Evolutionary conservation across 2,888 invertebrate genomes (phyloP).

Genomic region (Rosalia funebris): DNA sequence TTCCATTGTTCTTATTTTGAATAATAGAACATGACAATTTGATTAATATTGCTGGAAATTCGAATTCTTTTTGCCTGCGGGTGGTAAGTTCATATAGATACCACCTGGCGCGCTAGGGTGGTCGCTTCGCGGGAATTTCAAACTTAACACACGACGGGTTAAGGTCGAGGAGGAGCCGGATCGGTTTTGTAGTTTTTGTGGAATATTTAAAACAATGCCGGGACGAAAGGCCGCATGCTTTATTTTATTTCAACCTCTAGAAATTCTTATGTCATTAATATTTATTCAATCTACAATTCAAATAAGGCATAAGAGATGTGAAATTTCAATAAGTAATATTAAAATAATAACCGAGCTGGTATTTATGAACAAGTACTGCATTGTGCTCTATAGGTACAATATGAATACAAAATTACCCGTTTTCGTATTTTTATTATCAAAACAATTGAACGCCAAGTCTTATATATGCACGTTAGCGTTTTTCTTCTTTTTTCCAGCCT

Average conservation of each 20-base stretch:
- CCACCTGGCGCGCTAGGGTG: conserved; percentile 54
- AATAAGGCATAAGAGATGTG: conserved; percentile 45
- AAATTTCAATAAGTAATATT: conserved; percentile 53
- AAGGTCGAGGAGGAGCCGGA: conserved; percentile 17
- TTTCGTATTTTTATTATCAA: conserved; percentile 58
- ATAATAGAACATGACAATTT: conserved; percentile 63
- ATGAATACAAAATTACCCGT: conserved; percentile 63
- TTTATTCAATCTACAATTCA: conserved; percentile 42
- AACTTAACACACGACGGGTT: conserved; percentile 38
- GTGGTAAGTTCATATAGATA: conserved; percentile 56
- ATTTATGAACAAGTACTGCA: conserved; percentile 56
- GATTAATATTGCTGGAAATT: conserved; percentile 63
- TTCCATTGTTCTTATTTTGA: conserved; percentile 57
- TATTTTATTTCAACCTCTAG: conserved; percentile 18
- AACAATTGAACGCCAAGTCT: conserved; percentile 61
- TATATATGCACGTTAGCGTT: conserved; percentile 51
- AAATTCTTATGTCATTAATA: conserved; percentile 32
- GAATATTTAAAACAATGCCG: conserved; percentile 27
- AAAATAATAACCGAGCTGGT: conserved; percentile 51
- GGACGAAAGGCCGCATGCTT: conserved; percentile 25
- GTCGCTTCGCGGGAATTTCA: conserved; percentile 49
- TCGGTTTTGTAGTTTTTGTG: conserved; percentile 37
- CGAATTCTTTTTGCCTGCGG: conserved; percentile 60
- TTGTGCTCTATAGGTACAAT: conserved; percentile 57
- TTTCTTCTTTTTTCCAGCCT: conserved; percentile 28